Base-by-base conservation (phyloP, 2,113 vertebrate species). In the Corvus moneduloides region DNA sequence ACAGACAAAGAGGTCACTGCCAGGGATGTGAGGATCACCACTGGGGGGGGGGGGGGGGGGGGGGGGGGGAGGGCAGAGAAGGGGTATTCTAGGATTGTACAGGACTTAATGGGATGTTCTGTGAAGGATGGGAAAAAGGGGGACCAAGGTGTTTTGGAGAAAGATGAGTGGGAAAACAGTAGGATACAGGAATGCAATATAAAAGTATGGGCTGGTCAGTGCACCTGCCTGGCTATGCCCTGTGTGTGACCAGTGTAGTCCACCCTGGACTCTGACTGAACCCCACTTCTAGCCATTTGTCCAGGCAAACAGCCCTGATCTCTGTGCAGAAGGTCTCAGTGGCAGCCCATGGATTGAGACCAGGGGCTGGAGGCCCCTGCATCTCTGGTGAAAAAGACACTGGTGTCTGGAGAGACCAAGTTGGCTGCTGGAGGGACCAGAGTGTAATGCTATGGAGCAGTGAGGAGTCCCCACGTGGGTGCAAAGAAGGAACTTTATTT, bases 281-380 rank as follows among this genome's bases (percentile, higher is more conserved):
- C 9, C 13, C 13, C 15, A 22, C 30, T 84, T 71, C 4, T 52
- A 48, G 35, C 7, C 18, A 26, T 48, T 83, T 59, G 67, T 16
- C 20, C 22, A 15, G 18, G 24, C 4, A 7, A 72, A 33, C 2
- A 6, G 19, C 8, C 21, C 7, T 67, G 23, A 56, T 10, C 13
- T 63, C 20, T 37, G 9, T 72, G 32, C 32, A 56, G 19, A 13
- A 2, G 1, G 5, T 82, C 30, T 56, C 13, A 58, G 44, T 61
- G 64, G 48, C 49, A 69, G 26, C 9, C 7, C 5, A 33, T 41
- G 37, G 11, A 9, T 5, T 55, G 55, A 37, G 13, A 56, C 9
- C 10, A 27, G 44, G 4, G 5, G 3, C 33, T 24, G 26, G 8
- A 67, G 43, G 4, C 11, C 15, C 3, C 0, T 43, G 13, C 51